These are phyloP conservation scores for Epicauta chinensis DNA, from an alignment of 1,140 invertebrate genomes.

Conservation along the genomic window DNA sequence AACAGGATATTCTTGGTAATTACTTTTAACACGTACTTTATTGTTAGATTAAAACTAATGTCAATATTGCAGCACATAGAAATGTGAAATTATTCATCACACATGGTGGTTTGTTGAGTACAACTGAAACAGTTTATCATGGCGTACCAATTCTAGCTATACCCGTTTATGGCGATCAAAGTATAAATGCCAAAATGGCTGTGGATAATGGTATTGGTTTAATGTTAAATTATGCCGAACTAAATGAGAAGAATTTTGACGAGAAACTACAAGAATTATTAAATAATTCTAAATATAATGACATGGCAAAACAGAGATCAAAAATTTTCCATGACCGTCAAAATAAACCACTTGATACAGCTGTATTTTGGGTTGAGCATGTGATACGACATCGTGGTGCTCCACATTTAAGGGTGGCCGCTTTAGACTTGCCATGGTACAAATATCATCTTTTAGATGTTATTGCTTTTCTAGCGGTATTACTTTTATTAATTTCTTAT, in stretches of 20 bases:
- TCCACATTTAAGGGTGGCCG: constrained; percentile 41
- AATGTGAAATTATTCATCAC: constrained; percentile 43
- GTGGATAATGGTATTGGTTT: constrained; percentile 30
- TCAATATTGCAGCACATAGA: constrained; percentile 32
- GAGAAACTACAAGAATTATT: constrained; percentile 30
- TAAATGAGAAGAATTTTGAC: constrained; percentile 33
- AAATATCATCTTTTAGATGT: constrained; percentile 42
- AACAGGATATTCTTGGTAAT: constrained; percentile 60
- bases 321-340: constrained; percentile 43
- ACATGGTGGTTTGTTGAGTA: constrained; percentile 49
- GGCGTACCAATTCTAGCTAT: constrained; percentile 47
- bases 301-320: constrained; percentile 16
- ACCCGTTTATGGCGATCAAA: constrained; percentile 38
- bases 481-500: constrained; percentile 10
- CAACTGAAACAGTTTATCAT: constrained; percentile 45
- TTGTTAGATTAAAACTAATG: background rate
- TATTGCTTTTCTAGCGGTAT: constrained; percentile 23
- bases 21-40: background rate
- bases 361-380: too few species aligned
- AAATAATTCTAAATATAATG: too few species aligned
- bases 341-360: constrained; percentile 58
- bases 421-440: constrained; percentile 43
- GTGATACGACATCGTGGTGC: constrained; percentile 51
- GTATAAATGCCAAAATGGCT: constrained; percentile 32
- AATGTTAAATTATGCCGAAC: constrained; percentile 27